A percentile compares a stretch with the other conserved stretches of the same genome.
Conservation (phyloP, 2,888 invertebrate genomes). For the Lepeophtheirus nordmannii region DNA sequence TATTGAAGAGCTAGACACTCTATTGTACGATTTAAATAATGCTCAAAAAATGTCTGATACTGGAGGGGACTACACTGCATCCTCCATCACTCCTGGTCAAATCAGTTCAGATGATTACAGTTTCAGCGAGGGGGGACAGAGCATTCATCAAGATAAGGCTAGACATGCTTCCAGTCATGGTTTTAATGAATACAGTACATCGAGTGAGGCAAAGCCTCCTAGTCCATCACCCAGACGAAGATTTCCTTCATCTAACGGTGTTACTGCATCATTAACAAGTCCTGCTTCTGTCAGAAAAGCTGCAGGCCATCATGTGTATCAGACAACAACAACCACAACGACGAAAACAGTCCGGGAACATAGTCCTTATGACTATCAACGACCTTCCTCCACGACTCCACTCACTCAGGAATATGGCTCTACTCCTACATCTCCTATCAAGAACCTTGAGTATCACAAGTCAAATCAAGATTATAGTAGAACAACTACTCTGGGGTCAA, state of each 20-base stretch:
- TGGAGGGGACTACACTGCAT: not conserved
- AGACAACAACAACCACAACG: not conserved
- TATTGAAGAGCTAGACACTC: constrained; percentile 28
- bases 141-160: not conserved
- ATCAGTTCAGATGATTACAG: constrained; percentile 22
- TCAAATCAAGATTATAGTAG: too few species aligned
- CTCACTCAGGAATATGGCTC: not conserved
- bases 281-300: not conserved
- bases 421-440: constrained; percentile 1
- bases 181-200: constrained; percentile 22
- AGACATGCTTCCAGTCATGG: not conserved
- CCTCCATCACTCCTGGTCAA: not conserved
- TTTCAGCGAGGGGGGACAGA: constrained; percentile 3
- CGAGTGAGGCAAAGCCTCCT: constrained; percentile 10
- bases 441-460: too few species aligned
- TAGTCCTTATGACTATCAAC: constrained; percentile 9
- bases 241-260: not conserved
- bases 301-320: not conserved
- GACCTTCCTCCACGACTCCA: not conserved
- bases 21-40: constrained; percentile 27
- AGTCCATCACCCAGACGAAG: constrained; percentile 23
- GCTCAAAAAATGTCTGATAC: constrained; percentile 17
- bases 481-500: not conserved
- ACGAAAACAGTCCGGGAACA: not conserved
- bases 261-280: not conserved